Evolutionary conservation across 2,888 invertebrate species (phyloP), one percentile per base, ranked within the genome.

Genomic region (Nyleta sp.): DNA sequence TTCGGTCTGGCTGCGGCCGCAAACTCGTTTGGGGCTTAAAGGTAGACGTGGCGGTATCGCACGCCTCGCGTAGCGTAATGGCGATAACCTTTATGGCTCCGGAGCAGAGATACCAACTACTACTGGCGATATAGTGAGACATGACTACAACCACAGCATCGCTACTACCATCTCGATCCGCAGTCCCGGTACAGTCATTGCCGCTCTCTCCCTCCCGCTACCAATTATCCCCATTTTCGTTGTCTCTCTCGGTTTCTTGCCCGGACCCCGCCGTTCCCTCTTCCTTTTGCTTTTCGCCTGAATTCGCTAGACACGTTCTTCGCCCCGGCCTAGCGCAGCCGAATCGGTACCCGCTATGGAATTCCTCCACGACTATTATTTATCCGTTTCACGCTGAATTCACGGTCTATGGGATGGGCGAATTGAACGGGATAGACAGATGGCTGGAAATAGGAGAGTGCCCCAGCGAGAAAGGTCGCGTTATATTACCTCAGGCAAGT

Each of bases 61-160:
- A 74, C 77, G 80, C 81, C 78, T 84, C 82, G 82, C 83, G 84
- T 83, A 81, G 84, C 82, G 87, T 87, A 86, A 87, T 83, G 83
- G 84, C 84, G 88, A 88, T 88, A 88, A 88, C 88, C 88, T 87
- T 86, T 86, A 85, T 84, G 84, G 84, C 85, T 82, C 81, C 64
- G 80, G 76, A 80, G 76, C 82, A 83, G 82, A 85, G 88, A 87
- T 86, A 87, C 80, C 82, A 82, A 84, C 81, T 81, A 78, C 70
- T 57, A 53, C 68, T 40, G 18, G 68, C 55, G 50, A 75, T 75
- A 75, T 64, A 76, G 48, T 48, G 62, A 59, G 59, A 71, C 74
- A 48, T 65, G 64, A 68, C 80, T 70, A 55, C 70, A 74, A 68
- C 44, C 71, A 59, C 80, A 77, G 74, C 77, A 68, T 35, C 71